Conservation (phyloP, 2,797 vertebrate genomes). For the Dryobates pubescens region DNA sequence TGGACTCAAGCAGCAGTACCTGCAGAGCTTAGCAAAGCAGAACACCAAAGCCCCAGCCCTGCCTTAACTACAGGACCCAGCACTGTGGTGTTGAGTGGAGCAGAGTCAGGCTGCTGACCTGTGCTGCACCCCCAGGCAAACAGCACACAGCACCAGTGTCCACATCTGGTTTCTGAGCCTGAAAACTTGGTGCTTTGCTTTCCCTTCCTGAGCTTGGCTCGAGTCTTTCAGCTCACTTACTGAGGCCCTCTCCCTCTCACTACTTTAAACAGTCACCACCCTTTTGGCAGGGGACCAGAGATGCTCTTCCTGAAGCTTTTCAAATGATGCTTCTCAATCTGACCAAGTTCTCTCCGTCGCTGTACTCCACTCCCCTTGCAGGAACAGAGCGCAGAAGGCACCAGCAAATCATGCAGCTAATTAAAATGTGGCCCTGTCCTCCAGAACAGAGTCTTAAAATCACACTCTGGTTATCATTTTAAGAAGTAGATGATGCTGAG, state of each 20-base stretch:
- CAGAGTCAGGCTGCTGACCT: neutral
- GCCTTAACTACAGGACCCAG: neutral
- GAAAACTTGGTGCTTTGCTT: neutral
- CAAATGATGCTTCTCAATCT: neutral
- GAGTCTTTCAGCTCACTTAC: neutral
- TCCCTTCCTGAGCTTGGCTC: neutral
- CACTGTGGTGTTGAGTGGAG: neutral
- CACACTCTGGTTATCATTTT: neutral
- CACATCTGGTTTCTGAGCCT: accelerated
- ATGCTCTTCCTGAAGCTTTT: slow-evolving; percentile 3
- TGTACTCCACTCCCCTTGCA: neutral
- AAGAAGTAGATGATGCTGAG: neutral
- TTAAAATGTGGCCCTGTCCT: neutral
- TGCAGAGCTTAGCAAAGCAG: neutral
- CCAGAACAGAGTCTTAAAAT: neutral
- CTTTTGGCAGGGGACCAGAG: slow-evolving; percentile 40
- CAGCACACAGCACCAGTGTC: neutral
- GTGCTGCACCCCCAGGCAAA: neutral
- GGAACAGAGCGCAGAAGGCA: neutral
- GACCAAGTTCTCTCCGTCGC: neutral
- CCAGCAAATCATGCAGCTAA: slow-evolving; percentile 6
- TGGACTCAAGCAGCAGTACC: neutral
- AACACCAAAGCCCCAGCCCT: neutral
- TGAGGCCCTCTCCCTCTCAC: slow-evolving; percentile 12
- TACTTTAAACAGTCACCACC: slow-evolving; percentile 42